These are phyloP conservation scores for Uropsilus gracilis DNA, from an alignment of 2,113 vertebrate species.

Conservation along the genomic window DNA sequence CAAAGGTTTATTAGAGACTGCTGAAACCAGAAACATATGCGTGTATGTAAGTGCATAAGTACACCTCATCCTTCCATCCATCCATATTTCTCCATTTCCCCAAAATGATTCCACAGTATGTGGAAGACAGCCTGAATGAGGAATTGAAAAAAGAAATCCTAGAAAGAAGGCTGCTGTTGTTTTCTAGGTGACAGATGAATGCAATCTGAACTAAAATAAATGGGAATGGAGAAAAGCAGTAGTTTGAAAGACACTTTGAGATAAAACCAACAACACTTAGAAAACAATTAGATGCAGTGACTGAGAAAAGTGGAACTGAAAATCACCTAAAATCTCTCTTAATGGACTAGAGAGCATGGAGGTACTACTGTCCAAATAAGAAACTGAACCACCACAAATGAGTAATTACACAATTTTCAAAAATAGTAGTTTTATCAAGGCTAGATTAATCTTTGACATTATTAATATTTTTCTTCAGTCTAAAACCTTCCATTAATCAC, in stretches of 20 bases:
- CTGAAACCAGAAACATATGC: background rate
- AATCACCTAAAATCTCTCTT: background rate
- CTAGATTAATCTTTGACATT: background rate
- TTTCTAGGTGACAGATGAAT: background rate
- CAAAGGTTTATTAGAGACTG: background rate
- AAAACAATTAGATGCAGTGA: background rate
- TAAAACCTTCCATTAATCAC: background rate
- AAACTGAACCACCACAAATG: background rate
- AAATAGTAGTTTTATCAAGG: background rate
- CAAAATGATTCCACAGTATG: background rate
- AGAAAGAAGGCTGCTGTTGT: background rate
- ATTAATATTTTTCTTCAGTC: background rate
- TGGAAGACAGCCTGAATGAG: background rate
- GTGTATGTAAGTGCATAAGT: rapidly evolving
- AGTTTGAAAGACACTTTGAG: background rate
- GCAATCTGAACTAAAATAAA: background rate
- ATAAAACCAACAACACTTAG: background rate
- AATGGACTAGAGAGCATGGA: background rate
- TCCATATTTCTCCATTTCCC: background rate
- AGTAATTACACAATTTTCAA: background rate
- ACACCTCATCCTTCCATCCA: background rate
- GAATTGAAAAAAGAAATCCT: background rate
- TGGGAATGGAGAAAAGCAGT: background rate
- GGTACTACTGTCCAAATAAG: background rate
- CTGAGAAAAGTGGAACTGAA: background rate